These are phyloP conservation scores for Dromius quadrimaculatus DNA, from an alignment of 2,888 invertebrate genomes.

Conservation along the genomic window DNA sequence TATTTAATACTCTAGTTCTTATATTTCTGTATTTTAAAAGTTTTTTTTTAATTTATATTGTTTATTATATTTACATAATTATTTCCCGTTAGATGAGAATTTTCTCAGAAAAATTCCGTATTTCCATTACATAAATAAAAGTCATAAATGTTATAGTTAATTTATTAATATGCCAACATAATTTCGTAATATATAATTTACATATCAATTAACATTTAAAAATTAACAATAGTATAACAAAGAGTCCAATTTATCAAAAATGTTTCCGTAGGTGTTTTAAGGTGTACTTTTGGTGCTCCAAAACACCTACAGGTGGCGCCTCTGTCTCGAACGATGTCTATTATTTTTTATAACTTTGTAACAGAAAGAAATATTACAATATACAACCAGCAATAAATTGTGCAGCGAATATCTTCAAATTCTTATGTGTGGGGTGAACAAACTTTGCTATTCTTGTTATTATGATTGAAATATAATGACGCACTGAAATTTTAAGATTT, in stretches of 20 bases:
- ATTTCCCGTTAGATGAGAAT: not conserved
- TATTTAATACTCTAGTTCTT: too few relatives aligned
- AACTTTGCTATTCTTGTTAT: too few relatives aligned
- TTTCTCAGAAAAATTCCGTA: not conserved
- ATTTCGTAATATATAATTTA: constrained; percentile 5
- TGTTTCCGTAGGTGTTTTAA: constrained; percentile 11
- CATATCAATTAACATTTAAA: not conserved
- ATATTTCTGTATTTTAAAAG: not conserved
- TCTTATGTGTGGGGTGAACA: too few relatives aligned
- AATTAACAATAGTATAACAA: constrained; percentile 8
- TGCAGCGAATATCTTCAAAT: too few relatives aligned
- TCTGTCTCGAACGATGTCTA: too few relatives aligned
- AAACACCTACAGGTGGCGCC: constrained; percentile 18
- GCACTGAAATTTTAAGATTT: too few relatives aligned
- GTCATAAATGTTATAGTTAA: not conserved
- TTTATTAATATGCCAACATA: not conserved
- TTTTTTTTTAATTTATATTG: not conserved
- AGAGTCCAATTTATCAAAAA: not conserved
- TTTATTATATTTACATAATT: not conserved
- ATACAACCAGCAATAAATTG: too few relatives aligned
- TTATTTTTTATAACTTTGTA: too few relatives aligned
- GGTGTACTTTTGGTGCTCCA: constrained; percentile 6
- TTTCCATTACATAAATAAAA: not conserved
- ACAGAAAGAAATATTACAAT: too few relatives aligned
- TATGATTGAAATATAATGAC: too few relatives aligned